Evolutionary conservation across 2,888 invertebrate species (phyloP).

Genomic region (Lacanobia oleracea): DNA sequence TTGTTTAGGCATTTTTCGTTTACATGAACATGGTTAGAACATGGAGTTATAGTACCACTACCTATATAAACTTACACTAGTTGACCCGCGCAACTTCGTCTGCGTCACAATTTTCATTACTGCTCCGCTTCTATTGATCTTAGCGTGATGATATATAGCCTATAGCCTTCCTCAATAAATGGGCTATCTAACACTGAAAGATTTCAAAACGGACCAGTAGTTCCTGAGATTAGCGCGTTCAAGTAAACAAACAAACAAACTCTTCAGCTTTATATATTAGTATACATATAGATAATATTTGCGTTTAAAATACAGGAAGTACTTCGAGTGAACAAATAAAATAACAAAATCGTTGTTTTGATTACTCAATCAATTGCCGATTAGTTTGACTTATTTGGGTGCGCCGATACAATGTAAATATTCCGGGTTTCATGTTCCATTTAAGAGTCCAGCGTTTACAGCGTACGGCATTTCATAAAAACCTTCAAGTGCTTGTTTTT

Average conservation of each 20-base stretch:
- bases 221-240: no score
- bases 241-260: no score
- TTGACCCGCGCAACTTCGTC: no score
- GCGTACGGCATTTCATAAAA: no score
- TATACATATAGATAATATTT: background rate
- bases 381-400: slow-evolving; percentile 14
- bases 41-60: background rate
- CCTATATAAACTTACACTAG: no score
- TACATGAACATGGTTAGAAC: background rate
- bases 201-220: no score
- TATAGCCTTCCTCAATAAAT: no score
- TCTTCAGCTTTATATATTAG: no score
- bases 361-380: slow-evolving; percentile 37
- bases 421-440: slow-evolving; percentile 32
- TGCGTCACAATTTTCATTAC: no score
- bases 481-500: background rate
- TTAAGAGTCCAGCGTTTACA: background rate
- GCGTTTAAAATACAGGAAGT: slow-evolving; percentile 28
- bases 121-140: no score
- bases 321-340: slow-evolving; percentile 19
- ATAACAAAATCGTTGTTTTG: slow-evolving; percentile 30
- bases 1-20: background rate
- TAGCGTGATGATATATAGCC: no score
- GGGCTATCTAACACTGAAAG: no score
- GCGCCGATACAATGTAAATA: slow-evolving; percentile 19